These are phyloP conservation scores for Sitodiplosis mosellana DNA, from an alignment of 1,140 invertebrate species.

Conservation along the genomic window DNA sequence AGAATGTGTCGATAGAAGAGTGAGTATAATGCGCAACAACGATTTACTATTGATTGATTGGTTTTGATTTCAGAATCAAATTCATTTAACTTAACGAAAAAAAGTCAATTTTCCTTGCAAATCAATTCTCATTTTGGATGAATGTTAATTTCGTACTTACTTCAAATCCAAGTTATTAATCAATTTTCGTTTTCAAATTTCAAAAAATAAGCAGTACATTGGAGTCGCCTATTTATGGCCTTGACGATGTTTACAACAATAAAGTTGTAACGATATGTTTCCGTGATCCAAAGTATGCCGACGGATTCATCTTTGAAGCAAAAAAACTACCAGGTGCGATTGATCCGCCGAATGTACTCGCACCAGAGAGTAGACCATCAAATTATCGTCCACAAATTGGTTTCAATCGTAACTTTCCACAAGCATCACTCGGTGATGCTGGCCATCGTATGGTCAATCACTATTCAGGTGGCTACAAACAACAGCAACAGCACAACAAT, in stretches of 20 bases:
- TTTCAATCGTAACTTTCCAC: conserved; percentile 39
- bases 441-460: conserved; percentile 50
- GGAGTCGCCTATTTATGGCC: conserved; percentile 47
- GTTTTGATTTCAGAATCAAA: too few species aligned
- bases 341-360: conserved; percentile 54
- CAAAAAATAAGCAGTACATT: too few species aligned
- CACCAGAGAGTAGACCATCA: conserved; percentile 40
- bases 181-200: conserved; percentile 22
- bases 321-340: conserved; percentile 43
- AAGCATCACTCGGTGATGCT: conserved; percentile 36
- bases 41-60: too few species aligned
- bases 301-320: conserved; percentile 62
- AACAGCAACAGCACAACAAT: background rate
- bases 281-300: conserved; percentile 60
- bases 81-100: too few species aligned
- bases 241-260: conserved; percentile 37
- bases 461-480: conserved; percentile 1
- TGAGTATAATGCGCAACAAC: too few species aligned
- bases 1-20: conserved; percentile 44
- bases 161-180: conserved; percentile 1
- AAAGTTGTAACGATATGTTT: conserved; percentile 49
- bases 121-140: background rate
- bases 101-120: conserved; percentile 6
- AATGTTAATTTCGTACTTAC: background rate
- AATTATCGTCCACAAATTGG: conserved; percentile 48